A percentile compares a stretch with the other conserved stretches of the same genome.
phyloP scores from a whole-genome alignment of 2,797 vertebrate species.

The Sebastolobus altivelis region DNA sequence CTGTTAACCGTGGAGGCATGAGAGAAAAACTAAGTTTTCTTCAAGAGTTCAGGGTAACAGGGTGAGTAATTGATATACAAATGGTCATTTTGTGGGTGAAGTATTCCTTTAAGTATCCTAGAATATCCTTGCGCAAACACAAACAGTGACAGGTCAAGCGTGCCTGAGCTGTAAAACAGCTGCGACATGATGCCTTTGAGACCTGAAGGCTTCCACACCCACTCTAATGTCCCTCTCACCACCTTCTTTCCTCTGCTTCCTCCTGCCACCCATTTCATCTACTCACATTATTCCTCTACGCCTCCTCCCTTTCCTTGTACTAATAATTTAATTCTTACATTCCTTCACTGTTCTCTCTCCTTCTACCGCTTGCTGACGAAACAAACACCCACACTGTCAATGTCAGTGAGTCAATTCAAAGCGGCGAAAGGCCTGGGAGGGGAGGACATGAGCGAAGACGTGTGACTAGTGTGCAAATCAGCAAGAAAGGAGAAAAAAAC shows the following conservation, averaged over 20 bases:
- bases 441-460: constrained; percentile 21
- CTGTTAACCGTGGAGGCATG: no score
- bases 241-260: constrained; percentile 1
- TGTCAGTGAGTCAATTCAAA: constrained; percentile 54
- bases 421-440: constrained; percentile 28
- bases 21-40: background rate
- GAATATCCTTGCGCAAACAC: background rate
- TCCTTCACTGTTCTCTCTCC: constrained; percentile 20
- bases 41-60: background rate
- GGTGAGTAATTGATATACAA: no score
- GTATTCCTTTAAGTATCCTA: background rate
- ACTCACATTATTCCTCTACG: background rate
- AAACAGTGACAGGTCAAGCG: background rate
- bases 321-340: constrained; percentile 33
- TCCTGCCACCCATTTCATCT: constrained; percentile 1
- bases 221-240: constrained; percentile 19
- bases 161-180: background rate
- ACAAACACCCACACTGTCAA: constrained; percentile 63
- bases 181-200: background rate
- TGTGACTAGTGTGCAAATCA: constrained; percentile 58
- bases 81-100: background rate
- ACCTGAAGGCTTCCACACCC: constrained; percentile 1
- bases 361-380: constrained; percentile 38
- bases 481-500: background rate
- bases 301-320: background rate